A percentile compares a stretch with the other conserved stretches of the same genome.
These are phyloP conservation scores for Zaprionus davidi DNA, from an alignment of 1,140 invertebrate species.

Conservation along the genomic window DNA sequence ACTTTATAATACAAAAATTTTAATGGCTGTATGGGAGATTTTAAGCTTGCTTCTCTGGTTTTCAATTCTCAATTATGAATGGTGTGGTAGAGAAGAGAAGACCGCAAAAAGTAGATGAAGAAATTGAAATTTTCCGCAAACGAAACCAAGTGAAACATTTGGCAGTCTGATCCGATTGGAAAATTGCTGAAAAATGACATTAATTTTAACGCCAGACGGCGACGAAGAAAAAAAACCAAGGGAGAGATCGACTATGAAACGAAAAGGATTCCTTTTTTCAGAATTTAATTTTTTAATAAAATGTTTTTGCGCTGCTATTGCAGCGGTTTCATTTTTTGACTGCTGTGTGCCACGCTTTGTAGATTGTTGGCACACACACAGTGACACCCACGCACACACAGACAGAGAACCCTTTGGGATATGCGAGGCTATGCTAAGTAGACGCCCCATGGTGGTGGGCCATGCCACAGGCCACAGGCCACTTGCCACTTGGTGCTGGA, in stretches of 20 bases:
- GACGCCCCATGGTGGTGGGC: conserved; percentile 10
- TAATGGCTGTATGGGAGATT: too few relatives aligned
- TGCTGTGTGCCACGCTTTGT: neutral
- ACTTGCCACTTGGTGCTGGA: conserved; percentile 61
- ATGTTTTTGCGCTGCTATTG: conserved; percentile 35
- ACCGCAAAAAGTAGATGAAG: neutral
- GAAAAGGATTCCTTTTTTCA: conserved; percentile 21
- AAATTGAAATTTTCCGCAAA: conserved; percentile 26
- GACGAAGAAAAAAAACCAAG: neutral
- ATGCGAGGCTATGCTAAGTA: conserved; percentile 26
- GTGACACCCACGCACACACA: neutral
- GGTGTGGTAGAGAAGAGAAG: neutral
- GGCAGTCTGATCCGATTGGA: conserved; percentile 19
- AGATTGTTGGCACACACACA: neutral
- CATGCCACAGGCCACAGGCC: conserved; percentile 7
- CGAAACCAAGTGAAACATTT: conserved; percentile 43
- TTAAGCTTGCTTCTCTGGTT: neutral
- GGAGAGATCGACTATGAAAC: neutral
- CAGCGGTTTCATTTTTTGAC: conserved; percentile 40
- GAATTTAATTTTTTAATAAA: conserved; percentile 50
- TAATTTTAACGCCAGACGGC: conserved; percentile 50
- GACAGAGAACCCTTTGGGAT: conserved; percentile 42
- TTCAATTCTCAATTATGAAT: neutral
- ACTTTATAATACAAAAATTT: neutral
- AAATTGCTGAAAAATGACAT: conserved; percentile 50